A percentile compares a stretch with the other conserved stretches of the same genome.
These are phyloP conservation scores for Ahaetulla prasina DNA, from an alignment of 2,113 vertebrate species.

Conservation along the genomic window DNA sequence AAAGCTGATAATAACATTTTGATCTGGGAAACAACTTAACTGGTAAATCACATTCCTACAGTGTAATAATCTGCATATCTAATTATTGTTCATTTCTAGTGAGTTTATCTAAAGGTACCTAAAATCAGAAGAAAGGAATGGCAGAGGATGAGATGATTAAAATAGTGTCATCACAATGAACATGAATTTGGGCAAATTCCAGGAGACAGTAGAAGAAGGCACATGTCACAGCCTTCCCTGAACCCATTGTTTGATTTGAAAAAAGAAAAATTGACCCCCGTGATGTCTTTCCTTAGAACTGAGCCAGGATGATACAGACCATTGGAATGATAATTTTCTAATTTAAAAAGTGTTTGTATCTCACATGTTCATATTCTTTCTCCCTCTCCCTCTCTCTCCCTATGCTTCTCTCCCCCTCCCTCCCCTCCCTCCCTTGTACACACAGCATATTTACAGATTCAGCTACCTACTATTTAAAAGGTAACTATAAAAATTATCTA, in stretches of 20 bases:
- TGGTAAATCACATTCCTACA: background rate
- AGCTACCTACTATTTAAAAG: background rate
- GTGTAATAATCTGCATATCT: background rate
- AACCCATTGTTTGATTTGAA: background rate
- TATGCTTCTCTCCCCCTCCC: no score
- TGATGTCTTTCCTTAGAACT: background rate
- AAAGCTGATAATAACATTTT: background rate
- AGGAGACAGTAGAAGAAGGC: background rate
- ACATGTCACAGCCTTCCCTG: background rate
- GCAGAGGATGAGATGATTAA: background rate
- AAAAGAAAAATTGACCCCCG: background rate
- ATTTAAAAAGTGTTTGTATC: background rate
- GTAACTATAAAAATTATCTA: background rate
- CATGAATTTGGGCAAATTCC: background rate
- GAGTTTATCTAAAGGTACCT: background rate
- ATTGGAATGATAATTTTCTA: background rate
- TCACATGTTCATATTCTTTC: background rate
- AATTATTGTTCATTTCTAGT: background rate
- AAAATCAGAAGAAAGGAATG: background rate
- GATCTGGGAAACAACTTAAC: background rate
- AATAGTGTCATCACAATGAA: background rate
- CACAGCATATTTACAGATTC: background rate
- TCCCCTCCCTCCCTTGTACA: background rate
- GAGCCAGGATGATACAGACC: background rate
- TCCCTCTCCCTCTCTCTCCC: no score